Base-by-base conservation (phyloP, 1,140 invertebrate genomes). In the Drosophila lacteicornis region DNA sequence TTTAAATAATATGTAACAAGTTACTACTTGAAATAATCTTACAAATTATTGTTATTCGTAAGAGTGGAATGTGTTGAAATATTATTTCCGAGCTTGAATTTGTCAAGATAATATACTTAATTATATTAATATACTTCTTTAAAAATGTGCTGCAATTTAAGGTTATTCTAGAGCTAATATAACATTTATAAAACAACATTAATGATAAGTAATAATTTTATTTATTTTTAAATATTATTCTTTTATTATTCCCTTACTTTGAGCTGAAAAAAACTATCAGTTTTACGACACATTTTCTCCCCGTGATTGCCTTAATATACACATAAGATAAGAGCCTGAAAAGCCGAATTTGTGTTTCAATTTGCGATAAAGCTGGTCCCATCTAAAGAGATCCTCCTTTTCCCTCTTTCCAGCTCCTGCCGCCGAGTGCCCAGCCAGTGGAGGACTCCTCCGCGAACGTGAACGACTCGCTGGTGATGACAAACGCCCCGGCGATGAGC, bases 401-500 rank as follows among this genome's bases (percentile, higher is more conserved):
- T 46, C 62, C 12, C 47, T 25, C 42, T 25, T 70, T 88, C 60
- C 78, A 88, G 85, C 85, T 88, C 25, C 30, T 88, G 56, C 81
- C 85, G 46, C 75, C 81, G 40, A 81, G 70, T 75, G 81, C 79
- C 51, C 85, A 88, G 79, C 50, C 75, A 66, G 17, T 86, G 50
- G 86, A 88, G 57, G 86, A 83, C 53, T 73, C 68, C 42, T 43
- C 82, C 17, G 59, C 68, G 50, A 85, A 81, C 60, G 84, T 86
- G 69, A 83, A 78, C 79, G 79, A 91, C 45, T 75, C 87, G 66
- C 71, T 88, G 85, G 84, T 75, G 81, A 88, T 90, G 86, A 91
- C 85, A 91, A 90, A 91, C 82, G 91, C 79, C 49, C 81, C 91
- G 30, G 78, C 91, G 30, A 71, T 84, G 36, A 92, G 91, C 87